A percentile compares a stretch with the other conserved stretches of the same genome.
phyloP scores from a whole-genome alignment of 2,888 invertebrate genomes.

The Diarsia dahlii region DNA sequence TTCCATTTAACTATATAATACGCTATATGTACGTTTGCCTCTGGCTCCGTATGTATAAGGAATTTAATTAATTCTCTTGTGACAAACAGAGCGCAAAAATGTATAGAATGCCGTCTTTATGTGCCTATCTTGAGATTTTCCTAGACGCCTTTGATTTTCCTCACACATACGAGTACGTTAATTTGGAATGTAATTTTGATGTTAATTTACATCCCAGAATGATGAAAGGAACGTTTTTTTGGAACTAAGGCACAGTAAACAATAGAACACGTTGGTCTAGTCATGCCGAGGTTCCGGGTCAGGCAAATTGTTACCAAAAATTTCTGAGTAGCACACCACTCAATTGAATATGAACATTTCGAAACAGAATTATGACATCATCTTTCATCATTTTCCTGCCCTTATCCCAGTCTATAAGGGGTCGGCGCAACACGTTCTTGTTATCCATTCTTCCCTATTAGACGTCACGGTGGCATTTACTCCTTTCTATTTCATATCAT shows the following conservation, averaged over 20 bases:
- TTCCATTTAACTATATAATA: constrained; percentile 72
- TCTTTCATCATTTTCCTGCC: no score
- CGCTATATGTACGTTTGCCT: constrained; percentile 22
- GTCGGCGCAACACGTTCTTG: no score
- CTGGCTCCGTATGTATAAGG: constrained; percentile 10
- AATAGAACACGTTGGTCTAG: no score
- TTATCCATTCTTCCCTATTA: no score
- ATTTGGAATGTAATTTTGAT: background rate
- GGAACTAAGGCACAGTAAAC: background rate
- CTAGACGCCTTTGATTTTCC: constrained; percentile 16
- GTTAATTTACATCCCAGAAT: background rate
- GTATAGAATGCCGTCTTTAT: constrained; percentile 32
- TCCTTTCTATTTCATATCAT: no score
- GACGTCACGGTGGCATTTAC: no score
- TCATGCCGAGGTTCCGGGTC: no score
- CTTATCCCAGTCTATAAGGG: no score
- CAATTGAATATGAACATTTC: background rate
- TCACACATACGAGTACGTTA: constrained; percentile 12
- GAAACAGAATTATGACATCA: no score
- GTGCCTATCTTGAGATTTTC: constrained; percentile 18
- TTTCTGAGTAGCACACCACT: no score
- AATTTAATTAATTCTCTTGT: constrained; percentile 52
- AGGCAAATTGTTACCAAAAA: no score
- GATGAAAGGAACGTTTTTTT: background rate
- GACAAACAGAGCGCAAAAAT: constrained; percentile 41